Evolutionary conservation across 92 coral and sea anemone genomes (phyloP).

Genomic region (Phymanthus crucifer): DNA sequence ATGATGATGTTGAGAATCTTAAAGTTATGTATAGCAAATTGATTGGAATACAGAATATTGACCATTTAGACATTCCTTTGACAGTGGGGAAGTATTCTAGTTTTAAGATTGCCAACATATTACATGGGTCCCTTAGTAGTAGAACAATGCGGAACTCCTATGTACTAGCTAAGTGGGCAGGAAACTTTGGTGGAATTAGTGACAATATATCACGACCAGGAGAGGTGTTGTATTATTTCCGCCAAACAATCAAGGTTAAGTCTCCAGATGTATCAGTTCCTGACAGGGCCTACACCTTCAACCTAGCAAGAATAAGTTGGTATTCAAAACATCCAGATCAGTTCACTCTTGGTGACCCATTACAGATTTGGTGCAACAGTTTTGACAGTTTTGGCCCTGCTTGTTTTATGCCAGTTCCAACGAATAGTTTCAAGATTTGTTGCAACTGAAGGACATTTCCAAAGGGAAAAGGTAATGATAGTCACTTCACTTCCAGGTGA

Average conservation of each 20-base stretch:
- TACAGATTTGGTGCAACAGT: conserved; percentile 33
- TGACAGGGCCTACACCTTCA: conserved; percentile 34
- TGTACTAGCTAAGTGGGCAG: conserved; percentile 62
- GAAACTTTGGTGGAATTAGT: conserved; percentile 22
- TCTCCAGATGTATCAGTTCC: background rate
- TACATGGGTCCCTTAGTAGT: conserved; percentile 38
- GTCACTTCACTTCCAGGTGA: conserved; percentile 43
- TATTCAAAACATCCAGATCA: conserved; percentile 30
- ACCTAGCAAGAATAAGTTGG: conserved; percentile 50
- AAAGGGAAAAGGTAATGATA: conserved; percentile 36
- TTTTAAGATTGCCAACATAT: conserved; percentile 21
- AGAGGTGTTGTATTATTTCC: conserved; percentile 30
- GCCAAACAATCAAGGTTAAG: conserved; percentile 46
- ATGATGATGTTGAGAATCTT: conserved; percentile 43
- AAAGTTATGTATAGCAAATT: conserved; percentile 40
- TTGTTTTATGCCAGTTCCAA: conserved; percentile 41
- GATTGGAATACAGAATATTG: conserved; percentile 30
- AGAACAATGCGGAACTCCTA: conserved; percentile 51
- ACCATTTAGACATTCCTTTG: conserved; percentile 42
- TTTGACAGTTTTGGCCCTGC: conserved; percentile 47
- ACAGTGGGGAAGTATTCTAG: conserved; percentile 38
- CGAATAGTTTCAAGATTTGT: conserved; percentile 38
- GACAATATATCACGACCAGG: conserved; percentile 27
- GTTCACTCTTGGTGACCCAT: conserved; percentile 10
- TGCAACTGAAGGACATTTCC: conserved; percentile 8